phyloP scores from a whole-genome alignment of 2,888 invertebrate genomes.

The Ephialtes manifestator region DNA sequence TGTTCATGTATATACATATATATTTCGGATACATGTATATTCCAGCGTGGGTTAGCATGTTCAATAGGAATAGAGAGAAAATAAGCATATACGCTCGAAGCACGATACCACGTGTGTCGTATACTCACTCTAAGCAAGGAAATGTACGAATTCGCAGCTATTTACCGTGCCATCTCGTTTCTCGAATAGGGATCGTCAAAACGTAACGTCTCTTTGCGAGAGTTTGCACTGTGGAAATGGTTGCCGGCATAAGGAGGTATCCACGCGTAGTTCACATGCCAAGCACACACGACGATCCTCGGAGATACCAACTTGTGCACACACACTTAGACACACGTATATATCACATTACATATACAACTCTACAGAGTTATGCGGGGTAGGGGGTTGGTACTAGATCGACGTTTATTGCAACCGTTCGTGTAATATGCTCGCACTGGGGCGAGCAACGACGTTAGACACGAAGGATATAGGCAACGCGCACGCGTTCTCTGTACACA shows the following conservation, averaged over 20 bases:
- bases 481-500: constrained; percentile 11
- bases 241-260: constrained; percentile 22
- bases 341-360: not conserved
- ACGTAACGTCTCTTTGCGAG: constrained; percentile 36
- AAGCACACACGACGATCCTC: constrained; percentile 15
- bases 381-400: constrained; percentile 21
- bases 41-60: not conserved
- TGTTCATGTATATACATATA: not conserved
- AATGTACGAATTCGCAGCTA: constrained; percentile 34
- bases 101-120: not conserved
- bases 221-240: constrained; percentile 21
- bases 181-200: constrained; percentile 40
- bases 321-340: not conserved
- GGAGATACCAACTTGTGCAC: constrained; percentile 8
- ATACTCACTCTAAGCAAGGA: not conserved
- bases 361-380: constrained; percentile 1
- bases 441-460: constrained; percentile 33
- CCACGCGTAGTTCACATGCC: constrained; percentile 19
- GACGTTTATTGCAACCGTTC: constrained; percentile 55
- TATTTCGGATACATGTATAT: not conserved
- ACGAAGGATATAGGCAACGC: constrained; percentile 20
- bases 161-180: constrained; percentile 34
- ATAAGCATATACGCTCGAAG: not conserved
- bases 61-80: not conserved
- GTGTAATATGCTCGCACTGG: constrained; percentile 49